Percentiles rank a stretch among this genome's conserved stretches.
phyloP scores from a whole-genome alignment of 2,797 vertebrate species.

The Gobionotothen gibberifrons region DNA sequence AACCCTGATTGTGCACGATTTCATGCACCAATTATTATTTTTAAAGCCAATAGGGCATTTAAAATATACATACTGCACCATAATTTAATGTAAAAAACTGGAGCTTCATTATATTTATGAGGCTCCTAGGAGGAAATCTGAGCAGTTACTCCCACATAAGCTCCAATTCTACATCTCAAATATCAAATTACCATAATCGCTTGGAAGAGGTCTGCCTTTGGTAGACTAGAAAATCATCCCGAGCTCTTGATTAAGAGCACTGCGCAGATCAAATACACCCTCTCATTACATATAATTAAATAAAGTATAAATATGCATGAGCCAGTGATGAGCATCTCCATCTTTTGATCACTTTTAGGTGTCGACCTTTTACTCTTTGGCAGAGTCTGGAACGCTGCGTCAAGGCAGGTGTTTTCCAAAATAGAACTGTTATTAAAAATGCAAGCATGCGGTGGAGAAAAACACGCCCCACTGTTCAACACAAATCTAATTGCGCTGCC shows the following conservation, averaged over 20 bases:
- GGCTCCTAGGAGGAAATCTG: slow-evolving; percentile 31
- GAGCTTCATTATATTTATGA: slow-evolving; percentile 20
- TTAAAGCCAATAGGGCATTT: slow-evolving; percentile 13
- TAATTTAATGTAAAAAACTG: slow-evolving; percentile 23
- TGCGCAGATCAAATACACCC: slow-evolving; percentile 67
- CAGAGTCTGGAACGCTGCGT: slow-evolving; percentile 53
- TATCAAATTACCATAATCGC: slow-evolving; percentile 65
- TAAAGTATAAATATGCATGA: slow-evolving; percentile 81
- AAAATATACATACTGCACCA: slow-evolving; percentile 8
- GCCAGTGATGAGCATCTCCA: slow-evolving; percentile 71
- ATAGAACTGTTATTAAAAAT: slow-evolving; percentile 82
- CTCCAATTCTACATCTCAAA: slow-evolving; percentile 58
- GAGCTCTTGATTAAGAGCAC: slow-evolving; percentile 68
- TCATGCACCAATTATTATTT: slow-evolving; percentile 8
- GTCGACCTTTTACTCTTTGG: slow-evolving; percentile 68
- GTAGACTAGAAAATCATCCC: slow-evolving; percentile 59
- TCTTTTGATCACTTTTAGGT: slow-evolving; percentile 72
- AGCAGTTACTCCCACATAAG: slow-evolving; percentile 47
- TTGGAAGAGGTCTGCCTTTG: slow-evolving; percentile 52
- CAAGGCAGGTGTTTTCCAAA: slow-evolving; percentile 70
- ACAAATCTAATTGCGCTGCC: slow-evolving; percentile 85
- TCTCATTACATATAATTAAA: slow-evolving; percentile 76
- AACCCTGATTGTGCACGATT: slow-evolving; percentile 13
- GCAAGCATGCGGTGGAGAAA: slow-evolving; percentile 76
- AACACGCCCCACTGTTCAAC: slow-evolving; percentile 84